Conservation (phyloP, 2,113 vertebrate species). For the Psilopsiagon aurifrons region DNA sequence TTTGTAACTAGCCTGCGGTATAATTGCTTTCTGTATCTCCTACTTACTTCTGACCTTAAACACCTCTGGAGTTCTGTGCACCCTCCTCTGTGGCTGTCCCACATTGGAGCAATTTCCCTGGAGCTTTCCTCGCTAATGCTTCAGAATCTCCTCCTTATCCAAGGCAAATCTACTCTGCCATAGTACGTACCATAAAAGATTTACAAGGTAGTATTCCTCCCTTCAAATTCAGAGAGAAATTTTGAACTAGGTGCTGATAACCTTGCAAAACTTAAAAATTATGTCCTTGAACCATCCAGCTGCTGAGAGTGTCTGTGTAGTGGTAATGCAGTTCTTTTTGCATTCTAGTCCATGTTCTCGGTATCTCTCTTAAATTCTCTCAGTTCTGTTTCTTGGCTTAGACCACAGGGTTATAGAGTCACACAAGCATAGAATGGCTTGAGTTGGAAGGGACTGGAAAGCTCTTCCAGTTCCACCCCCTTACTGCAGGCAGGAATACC, state of each 20-base stretch:
- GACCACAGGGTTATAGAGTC: not conserved
- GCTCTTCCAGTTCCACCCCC: not conserved
- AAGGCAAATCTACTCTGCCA: not conserved
- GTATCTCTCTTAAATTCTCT: not conserved
- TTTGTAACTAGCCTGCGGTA: not conserved
- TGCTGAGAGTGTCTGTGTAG: not conserved
- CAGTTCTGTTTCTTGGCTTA: not conserved
- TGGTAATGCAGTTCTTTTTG: not conserved
- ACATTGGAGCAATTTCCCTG: not conserved
- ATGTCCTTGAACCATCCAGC: not conserved
- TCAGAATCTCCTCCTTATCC: not conserved
- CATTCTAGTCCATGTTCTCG: not conserved
- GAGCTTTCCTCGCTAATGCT: not conserved
- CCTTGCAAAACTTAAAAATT: not conserved
- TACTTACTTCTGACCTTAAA: conserved; percentile 28
- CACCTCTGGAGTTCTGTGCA: not conserved
- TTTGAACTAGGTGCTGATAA: not conserved
- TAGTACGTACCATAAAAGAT: not conserved
- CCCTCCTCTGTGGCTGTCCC: not conserved
- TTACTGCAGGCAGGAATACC: not conserved
- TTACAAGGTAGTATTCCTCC: not conserved
- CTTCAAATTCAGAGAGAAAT: not conserved
- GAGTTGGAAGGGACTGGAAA: not conserved
- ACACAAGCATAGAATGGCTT: not conserved
- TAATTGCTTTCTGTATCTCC: not conserved